Conservation (phyloP, 2,113 vertebrate genomes). For the Elephantulus edwardii region DNA sequence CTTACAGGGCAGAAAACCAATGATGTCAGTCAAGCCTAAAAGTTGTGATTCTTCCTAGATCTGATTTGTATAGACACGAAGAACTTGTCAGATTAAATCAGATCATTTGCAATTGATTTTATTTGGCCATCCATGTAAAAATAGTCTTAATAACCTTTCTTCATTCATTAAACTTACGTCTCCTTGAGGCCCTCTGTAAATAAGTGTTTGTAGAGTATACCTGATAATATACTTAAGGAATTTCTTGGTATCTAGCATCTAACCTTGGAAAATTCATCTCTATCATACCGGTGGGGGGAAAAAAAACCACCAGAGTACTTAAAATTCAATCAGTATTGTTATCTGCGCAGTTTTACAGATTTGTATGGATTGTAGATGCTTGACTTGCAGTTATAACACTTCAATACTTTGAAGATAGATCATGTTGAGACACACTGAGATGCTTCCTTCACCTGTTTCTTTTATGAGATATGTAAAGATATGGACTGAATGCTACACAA, state of each 20-base stretch:
- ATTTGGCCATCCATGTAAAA: slow-evolving; percentile 45
- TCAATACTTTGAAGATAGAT: slow-evolving; percentile 40
- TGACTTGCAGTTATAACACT: neutral
- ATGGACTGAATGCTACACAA: neutral
- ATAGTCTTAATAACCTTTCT: slow-evolving; percentile 34
- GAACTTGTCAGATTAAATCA: slow-evolving; percentile 44
- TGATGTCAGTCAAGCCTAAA: slow-evolving; percentile 33
- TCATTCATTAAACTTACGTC: slow-evolving; percentile 50
- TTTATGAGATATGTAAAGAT: slow-evolving; percentile 32
- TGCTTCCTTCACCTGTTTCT: slow-evolving; percentile 54
- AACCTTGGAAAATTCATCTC: neutral
- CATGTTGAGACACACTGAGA: neutral
- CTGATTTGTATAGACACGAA: slow-evolving; percentile 33
- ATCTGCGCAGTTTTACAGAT: slow-evolving; percentile 35
- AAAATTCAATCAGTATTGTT: slow-evolving; percentile 15
- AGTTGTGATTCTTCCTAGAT: neutral
- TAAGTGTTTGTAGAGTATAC: neutral
- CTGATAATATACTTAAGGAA: neutral
- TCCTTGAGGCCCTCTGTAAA: neutral
- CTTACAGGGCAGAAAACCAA: neutral
- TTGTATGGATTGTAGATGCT: neutral
- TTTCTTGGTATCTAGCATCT: neutral
- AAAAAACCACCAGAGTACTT: neutral
- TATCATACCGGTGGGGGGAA: neutral
- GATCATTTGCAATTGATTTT: slow-evolving; percentile 33